Conservation (phyloP, 1,140 invertebrate species). For the Hycleus phaleratus region DNA sequence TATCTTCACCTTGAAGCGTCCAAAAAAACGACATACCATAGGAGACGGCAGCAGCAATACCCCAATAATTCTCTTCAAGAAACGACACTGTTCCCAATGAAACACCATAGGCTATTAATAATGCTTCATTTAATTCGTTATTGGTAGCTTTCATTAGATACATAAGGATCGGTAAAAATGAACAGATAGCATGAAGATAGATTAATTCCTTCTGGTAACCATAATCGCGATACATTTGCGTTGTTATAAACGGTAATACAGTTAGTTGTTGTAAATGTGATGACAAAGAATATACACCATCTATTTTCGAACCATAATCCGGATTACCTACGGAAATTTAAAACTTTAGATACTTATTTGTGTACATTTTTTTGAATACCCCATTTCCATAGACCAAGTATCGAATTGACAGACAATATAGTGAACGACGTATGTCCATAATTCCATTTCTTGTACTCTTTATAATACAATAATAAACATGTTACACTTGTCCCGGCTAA, state of each 20-base stretch:
- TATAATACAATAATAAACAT: not conserved
- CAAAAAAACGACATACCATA: slow-evolving; percentile 14
- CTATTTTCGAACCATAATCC: slow-evolving; percentile 4
- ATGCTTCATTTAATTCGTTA: not conserved
- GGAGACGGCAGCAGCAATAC: slow-evolving; percentile 15
- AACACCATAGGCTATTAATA: slow-evolving; percentile 10
- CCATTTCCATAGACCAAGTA: slow-evolving; percentile 3
- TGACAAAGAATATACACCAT: not conserved
- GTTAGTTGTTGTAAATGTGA: not conserved
- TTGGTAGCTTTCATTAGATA: not conserved
- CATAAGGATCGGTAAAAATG: not conserved
- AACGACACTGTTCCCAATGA: slow-evolving; percentile 11
- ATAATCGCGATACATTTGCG: not conserved
- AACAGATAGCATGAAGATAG: not conserved
- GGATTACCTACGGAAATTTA: slow-evolving; percentile 5
- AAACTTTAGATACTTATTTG: not conserved
- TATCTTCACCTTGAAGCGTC: not conserved
- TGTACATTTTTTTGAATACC: not conserved
- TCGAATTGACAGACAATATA: not conserved
- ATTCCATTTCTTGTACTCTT: not conserved
- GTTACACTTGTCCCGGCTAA: slow-evolving; percentile 18
- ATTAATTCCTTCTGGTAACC: not conserved
- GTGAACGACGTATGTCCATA: not conserved
- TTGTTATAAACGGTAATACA: slow-evolving; percentile 4
- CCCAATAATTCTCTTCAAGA: slow-evolving; percentile 16